Base-by-base conservation (phyloP, 2,888 invertebrate genomes). In the Torymus aiolomorphi region DNA sequence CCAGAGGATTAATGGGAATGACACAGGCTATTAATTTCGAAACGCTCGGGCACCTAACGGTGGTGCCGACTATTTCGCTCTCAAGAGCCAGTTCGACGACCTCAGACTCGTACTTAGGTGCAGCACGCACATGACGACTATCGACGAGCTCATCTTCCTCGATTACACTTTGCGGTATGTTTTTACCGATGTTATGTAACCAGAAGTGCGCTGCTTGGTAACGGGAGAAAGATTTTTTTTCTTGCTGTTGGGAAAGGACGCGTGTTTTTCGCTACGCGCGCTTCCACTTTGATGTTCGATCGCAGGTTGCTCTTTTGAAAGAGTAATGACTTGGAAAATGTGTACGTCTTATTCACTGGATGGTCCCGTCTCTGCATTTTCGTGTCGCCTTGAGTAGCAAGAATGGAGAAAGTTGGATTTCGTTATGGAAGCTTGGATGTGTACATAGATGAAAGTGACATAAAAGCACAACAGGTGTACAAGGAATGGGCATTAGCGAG, bases 251-350 rank as follows among this genome's bases (percentile, higher is more conserved):
- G 31, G 31, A 31, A 31, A 31, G 24, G 31, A 31, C 31, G 31
- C 31, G 42, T 42, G 42, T 42, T 42, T 42, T 42, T 42, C 42
- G 5, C 42, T 10, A 24, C 24, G 31, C 51, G 2, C 16, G 20
- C 59, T 77, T 71, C 77, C 65, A 72, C 77, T 77, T 51, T 59
- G 52, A 57, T 72, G 66, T 72, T 72, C 57, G 66, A 71, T 77
- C 73, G 42, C 42, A 51, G 14, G 14, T 69, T 24, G 42, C 42
- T 52, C 69, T 54, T 74, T 74, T 62, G 13, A 24, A 74, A 57
- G 78, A 62, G 67, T 74, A 78, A 74, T 57, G 78, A 69, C 62
- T 78, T 66, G 57, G 78, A 78, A 74, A 73, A 78, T 69, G n/a
- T 13, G 13, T 51, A 69, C 57, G 65, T 49, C 65, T 51, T 61